Conservation (phyloP, 2,113 vertebrate genomes). For the mouse (Mus musculus) region DNA sequence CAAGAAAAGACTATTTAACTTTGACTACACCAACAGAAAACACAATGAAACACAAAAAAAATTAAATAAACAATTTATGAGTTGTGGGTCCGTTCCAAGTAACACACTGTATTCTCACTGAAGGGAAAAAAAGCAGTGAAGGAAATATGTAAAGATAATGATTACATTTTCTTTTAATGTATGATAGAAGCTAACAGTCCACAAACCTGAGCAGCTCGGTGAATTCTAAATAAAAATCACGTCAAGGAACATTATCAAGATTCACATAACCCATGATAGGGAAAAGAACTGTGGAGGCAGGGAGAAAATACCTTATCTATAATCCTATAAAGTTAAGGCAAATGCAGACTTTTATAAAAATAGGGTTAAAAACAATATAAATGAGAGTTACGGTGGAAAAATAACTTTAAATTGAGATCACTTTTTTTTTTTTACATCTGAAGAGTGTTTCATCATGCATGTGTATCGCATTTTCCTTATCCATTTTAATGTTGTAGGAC, state of each 20-base stretch:
- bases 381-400: neutral
- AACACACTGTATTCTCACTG: neutral
- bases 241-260: neutral
- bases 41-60: neutral
- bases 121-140: neutral
- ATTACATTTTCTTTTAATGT: neutral
- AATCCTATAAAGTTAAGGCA: neutral
- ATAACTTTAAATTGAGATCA: neutral
- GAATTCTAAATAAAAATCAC: neutral
- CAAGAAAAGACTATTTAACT: neutral
- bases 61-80: neutral
- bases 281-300: neutral
- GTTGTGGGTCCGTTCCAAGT: neutral
- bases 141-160: neutral
- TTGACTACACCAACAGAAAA: neutral
- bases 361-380: neutral
- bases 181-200: neutral
- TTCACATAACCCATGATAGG: neutral
- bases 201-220: neutral
- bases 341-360: neutral
- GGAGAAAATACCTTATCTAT: neutral
- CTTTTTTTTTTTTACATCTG: neutral
- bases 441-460: neutral
- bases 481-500: neutral
- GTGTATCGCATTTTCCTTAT: neutral